Percentiles rank a stretch among this genome's conserved stretches.
These are phyloP conservation scores for Upupa epops DNA, from an alignment of 2,113 vertebrate species.

Conservation along the genomic window DNA sequence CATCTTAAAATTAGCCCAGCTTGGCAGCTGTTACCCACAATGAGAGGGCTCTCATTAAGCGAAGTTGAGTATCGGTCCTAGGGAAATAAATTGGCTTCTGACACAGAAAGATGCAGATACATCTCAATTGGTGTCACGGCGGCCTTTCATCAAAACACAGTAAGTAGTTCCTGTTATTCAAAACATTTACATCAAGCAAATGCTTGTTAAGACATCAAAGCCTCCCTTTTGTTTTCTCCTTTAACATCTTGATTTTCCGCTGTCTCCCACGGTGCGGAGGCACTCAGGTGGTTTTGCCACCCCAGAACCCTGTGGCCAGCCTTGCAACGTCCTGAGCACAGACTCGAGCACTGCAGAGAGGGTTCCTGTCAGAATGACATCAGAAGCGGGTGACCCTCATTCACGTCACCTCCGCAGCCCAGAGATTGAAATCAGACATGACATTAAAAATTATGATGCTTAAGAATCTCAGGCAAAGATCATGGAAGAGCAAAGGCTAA, in stretches of 20 bases:
- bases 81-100: conserved; percentile 11
- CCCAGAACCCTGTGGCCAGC: background rate
- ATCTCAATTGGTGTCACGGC: conserved; percentile 18
- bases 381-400: background rate
- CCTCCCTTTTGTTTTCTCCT: background rate
- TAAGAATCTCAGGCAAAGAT: background rate
- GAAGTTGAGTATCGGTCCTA: conserved; percentile 5
- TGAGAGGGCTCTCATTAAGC: background rate
- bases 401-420: background rate
- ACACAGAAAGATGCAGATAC: background rate
- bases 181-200: background rate
- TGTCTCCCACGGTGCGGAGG: background rate
- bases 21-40: background rate
- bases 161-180: background rate
- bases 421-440: background rate
- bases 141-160: background rate
- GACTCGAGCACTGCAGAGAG: background rate
- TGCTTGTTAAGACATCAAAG: background rate
- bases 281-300: background rate
- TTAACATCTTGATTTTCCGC: background rate
- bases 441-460: background rate
- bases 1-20: background rate
- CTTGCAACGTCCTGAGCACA: background rate
- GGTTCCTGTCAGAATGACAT: background rate
- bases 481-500: background rate